These are phyloP conservation scores for Melanotaenia parkinsoni DNA, from an alignment of 2,797 vertebrate species.

Conservation along the genomic window DNA sequence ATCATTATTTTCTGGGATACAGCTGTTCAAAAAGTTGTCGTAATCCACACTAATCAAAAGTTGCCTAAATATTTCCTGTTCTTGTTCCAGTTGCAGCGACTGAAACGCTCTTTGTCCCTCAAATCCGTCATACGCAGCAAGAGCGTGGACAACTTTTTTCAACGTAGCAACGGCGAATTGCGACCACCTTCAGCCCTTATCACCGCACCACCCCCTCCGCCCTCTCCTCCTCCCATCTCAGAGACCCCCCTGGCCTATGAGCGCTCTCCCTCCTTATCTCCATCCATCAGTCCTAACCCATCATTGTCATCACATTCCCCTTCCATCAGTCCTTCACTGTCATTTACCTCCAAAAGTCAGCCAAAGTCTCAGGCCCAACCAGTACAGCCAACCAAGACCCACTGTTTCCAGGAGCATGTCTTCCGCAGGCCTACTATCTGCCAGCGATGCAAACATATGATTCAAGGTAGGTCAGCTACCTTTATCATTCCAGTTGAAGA, in stretches of 20 bases:
- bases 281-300: slow-evolving; percentile 79
- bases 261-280: slow-evolving; percentile 75
- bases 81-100: slow-evolving; percentile 85
- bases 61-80: neutral
- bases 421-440: slow-evolving; percentile 89
- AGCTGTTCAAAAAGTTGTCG: neutral
- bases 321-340: slow-evolving; percentile 78
- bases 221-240: slow-evolving; percentile 65
- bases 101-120: slow-evolving; percentile 91
- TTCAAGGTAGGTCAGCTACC: slow-evolving; percentile 82
- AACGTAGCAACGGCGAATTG: slow-evolving; percentile 83
- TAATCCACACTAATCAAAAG: neutral
- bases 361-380: slow-evolving; percentile 74
- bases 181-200: slow-evolving; percentile 81
- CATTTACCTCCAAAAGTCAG: slow-evolving; percentile 72
- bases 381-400: slow-evolving; percentile 77
- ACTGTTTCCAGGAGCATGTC: slow-evolving; percentile 91
- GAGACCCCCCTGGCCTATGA: slow-evolving; percentile 72
- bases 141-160: slow-evolving; percentile 92
- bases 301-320: slow-evolving; percentile 79
- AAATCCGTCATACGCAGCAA: slow-evolving; percentile 92
- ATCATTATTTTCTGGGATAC: neutral
- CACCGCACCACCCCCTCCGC: slow-evolving; percentile 69
- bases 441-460: slow-evolving; percentile 90
- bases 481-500: neutral